phyloP scores from a whole-genome alignment of 1,140 invertebrate species.

The Diachasma alloeum region DNA sequence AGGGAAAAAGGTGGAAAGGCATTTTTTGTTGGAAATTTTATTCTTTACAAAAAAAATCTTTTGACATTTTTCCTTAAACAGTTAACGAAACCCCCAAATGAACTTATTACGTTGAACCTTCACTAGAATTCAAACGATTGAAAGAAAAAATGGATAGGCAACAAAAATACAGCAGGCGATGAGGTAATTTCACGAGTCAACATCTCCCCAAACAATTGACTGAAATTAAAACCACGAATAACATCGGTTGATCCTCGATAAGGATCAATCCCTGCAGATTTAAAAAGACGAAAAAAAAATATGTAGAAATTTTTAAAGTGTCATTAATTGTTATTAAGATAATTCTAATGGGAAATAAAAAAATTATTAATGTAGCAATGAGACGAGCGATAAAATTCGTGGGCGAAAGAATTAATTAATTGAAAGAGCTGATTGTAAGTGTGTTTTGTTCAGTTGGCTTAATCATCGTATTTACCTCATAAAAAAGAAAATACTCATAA shows the following conservation, averaged over 20 bases:
- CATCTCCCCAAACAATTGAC: neutral
- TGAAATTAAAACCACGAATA: neutral
- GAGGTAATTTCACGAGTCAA: neutral
- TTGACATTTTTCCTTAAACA: too few relatives aligned
- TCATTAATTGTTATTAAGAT: constrained; percentile 61
- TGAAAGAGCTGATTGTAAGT: neutral
- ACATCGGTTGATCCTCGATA: neutral
- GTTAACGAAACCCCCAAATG: too few relatives aligned
- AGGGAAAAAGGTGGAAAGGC: too few relatives aligned
- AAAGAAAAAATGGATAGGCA: neutral
- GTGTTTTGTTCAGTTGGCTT: neutral
- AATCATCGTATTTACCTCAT: neutral
- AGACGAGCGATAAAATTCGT: neutral
- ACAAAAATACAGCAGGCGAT: neutral
- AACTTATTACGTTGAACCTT: too few relatives aligned
- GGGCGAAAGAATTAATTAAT: neutral
- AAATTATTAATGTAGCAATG: constrained; percentile 9
- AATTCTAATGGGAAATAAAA: constrained; percentile 42
- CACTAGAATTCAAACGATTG: neutral
- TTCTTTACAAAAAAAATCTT: too few relatives aligned
- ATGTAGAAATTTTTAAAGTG: constrained; percentile 61
- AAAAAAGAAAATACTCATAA: constrained; percentile 29
- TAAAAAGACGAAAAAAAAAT: constrained; percentile 27
- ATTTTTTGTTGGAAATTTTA: too few relatives aligned
- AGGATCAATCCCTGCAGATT: neutral